These are phyloP conservation scores for Coracias cyanogaster DNA, from an alignment of 2,797 vertebrate genomes.

Conservation along the genomic window DNA sequence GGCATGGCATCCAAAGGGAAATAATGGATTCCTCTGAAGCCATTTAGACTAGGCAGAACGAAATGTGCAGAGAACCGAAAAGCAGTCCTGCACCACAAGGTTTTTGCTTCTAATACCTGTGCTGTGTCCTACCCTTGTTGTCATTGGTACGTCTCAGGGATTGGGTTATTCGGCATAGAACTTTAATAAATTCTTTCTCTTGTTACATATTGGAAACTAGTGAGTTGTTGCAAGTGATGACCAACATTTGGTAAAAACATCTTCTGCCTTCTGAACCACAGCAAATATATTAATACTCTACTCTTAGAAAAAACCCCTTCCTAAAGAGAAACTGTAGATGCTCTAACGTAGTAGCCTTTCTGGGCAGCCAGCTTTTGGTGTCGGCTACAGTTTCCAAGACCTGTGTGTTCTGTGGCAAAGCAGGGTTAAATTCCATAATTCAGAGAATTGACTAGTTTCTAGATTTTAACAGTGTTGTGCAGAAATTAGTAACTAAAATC, in stretches of 20 bases:
- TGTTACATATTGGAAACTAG: not conserved
- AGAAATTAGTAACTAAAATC: not conserved
- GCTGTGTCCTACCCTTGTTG: not conserved
- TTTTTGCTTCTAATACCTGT: not conserved
- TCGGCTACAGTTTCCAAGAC: not conserved
- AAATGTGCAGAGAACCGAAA: not conserved
- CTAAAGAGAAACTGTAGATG: not conserved
- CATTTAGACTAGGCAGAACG: not conserved
- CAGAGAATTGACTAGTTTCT: not conserved
- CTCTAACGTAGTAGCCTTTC: not conserved
- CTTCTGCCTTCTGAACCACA: not conserved
- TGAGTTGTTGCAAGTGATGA: not conserved
- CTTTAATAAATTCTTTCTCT: not conserved
- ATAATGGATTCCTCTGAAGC: not conserved
- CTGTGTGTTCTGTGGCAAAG: not conserved
- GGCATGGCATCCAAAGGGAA: not conserved
- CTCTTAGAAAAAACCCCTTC: not conserved
- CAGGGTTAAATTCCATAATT: not conserved
- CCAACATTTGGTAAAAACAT: not conserved
- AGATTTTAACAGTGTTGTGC: not conserved
- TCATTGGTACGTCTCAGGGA: not conserved
- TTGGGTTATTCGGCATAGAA: not conserved
- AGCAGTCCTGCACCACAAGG: fast-evolving
- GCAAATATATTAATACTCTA: not conserved
- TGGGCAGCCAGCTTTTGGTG: not conserved